Evolutionary conservation across 2,113 vertebrate genomes (phyloP), one percentile per base, ranked within the genome.

Genomic region (Marcusenius ussheri): DNA sequence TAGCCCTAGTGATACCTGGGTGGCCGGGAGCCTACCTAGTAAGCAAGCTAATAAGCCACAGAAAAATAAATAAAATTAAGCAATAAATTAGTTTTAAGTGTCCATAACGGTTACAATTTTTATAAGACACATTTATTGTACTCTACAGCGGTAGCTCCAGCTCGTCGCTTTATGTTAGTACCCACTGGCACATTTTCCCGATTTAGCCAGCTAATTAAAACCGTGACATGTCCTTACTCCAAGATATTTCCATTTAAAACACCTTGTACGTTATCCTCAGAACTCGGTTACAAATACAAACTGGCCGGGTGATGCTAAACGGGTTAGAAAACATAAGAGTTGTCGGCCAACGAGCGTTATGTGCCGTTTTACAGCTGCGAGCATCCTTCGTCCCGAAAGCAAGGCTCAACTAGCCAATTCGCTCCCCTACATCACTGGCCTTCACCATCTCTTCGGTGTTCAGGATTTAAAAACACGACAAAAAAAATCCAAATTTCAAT

Each of bases 161-260:
- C n/a, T 70, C 62, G n/a, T 31, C 8, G 77, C 42, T 15, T n/a
- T 1, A 47, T 5, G 42, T 46, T 47, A n/a, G 45, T 13, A 39
- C 45, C 21, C 45, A 42, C 45, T 24, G 83, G 39, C 42, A 84
- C 42, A 84, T 47, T 84, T 84, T 84, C 83, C 83, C 5, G 39
- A 84, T 84, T 84, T 84, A 84, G 83, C 42, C 21, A 21, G 83
- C 83, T 84, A 84, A 84, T 84, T 84, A 84, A 84, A 84, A 46
- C 83, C 39, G 77, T 83, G 77, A 83, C 31, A 83, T 21, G 6
- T 45, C 77, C 42, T 45, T 83, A 83, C 39, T 39, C 77, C 17
- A 2, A 42, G 31, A 83, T 19, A 83, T 83, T 83, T 45, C 24
- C 83, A 86, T 86, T 50, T 49, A 13, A n/a, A 85, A 50, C 83